A percentile compares a stretch with the other conserved stretches of the same genome.
Conservation (phyloP, 2,113 vertebrate genomes). For the Callaeas wilsoni region DNA sequence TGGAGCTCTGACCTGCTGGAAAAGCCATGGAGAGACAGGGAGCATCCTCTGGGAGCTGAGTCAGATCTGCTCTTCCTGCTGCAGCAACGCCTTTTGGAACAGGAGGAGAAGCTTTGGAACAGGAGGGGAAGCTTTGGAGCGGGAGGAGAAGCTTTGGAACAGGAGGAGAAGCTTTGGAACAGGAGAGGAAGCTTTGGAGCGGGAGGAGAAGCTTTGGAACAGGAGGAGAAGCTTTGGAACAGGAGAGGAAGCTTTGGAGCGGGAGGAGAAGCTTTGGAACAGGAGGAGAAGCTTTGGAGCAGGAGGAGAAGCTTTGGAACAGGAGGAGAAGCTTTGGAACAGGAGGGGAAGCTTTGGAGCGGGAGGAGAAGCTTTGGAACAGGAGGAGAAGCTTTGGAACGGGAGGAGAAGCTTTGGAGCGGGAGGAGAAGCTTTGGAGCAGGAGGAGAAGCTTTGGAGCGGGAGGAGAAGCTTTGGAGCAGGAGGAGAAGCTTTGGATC, state of each 20-base stretch:
- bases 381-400: not conserved
- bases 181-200: not conserved
- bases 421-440: not conserved
- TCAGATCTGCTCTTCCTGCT: not conserved
- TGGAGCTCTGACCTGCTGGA: rapidly evolving
- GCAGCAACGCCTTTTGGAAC: not conserved
- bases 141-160: not conserved
- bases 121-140: not conserved
- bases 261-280: not conserved
- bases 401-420: not conserved
- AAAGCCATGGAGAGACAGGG: not conserved
- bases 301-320: not conserved
- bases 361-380: not conserved
- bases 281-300: not conserved
- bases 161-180: not conserved
- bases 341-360: not conserved
- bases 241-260: not conserved
- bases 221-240: not conserved
- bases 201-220: not conserved
- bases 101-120: not conserved
- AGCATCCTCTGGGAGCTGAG: not conserved
- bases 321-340: not conserved
- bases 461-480: not conserved
- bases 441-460: not conserved
- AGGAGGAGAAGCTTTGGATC: not conserved